A percentile compares a stretch with the other conserved stretches of the same genome.
Conservation (phyloP, 2,888 invertebrate genomes). For the Argynnis bischoffii region DNA sequence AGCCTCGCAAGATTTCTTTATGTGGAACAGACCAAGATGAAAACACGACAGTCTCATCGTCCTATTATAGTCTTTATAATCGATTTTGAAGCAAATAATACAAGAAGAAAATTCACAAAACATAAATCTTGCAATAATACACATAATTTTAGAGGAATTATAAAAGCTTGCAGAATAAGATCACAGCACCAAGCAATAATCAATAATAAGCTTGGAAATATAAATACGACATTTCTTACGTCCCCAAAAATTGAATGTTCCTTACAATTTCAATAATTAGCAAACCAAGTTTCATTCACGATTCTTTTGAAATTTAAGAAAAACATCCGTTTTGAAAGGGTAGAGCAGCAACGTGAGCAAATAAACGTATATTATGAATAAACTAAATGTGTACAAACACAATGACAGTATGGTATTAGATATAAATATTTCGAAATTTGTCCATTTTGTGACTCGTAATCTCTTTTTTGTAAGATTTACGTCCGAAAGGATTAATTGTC, state of each 20-base stretch:
- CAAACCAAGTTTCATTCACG: constrained; percentile 38
- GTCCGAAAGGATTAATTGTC: constrained; percentile 49
- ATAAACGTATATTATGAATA: constrained; percentile 51
- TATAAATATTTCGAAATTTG: constrained; percentile 66
- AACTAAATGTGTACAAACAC: constrained; percentile 76
- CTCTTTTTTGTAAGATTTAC: constrained; percentile 51
- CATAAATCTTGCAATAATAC: constrained; percentile 2
- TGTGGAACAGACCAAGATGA: too few species aligned
- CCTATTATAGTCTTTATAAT: neutral
- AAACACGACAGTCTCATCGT: too few species aligned
- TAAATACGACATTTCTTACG: constrained; percentile 10
- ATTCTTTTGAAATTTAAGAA: constrained; percentile 54
- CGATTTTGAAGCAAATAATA: neutral
- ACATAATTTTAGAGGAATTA: neutral
- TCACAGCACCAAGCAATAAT: constrained; percentile 14
- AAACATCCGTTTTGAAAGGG: constrained; percentile 69
- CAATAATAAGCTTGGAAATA: constrained; percentile 10
- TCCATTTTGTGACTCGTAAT: constrained; percentile 51
- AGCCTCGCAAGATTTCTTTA: too few species aligned
- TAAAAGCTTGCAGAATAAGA: constrained; percentile 13
- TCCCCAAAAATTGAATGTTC: neutral
- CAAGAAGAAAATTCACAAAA: neutral
- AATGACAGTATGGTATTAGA: constrained; percentile 56
- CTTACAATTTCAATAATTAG: constrained; percentile 37
- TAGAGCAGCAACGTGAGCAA: constrained; percentile 70